phyloP scores from a whole-genome alignment of 2,888 invertebrate genomes.

The Gasteruption jaculator region DNA sequence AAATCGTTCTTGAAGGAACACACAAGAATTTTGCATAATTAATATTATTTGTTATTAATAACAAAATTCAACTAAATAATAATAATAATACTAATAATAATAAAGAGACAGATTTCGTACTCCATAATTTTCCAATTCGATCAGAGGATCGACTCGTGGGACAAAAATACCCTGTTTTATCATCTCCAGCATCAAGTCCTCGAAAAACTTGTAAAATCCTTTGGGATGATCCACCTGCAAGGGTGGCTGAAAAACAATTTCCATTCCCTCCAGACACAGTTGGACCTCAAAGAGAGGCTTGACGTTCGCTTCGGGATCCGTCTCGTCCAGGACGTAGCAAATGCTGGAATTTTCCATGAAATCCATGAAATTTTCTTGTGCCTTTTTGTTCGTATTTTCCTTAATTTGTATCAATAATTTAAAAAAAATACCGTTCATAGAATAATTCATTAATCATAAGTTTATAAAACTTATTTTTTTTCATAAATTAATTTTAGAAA shows the following conservation, averaged over 20 bases:
- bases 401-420: background rate
- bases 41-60: slow-evolving; percentile 5
- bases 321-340: slow-evolving; percentile 60
- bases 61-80: slow-evolving; percentile 11
- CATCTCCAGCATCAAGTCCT: slow-evolving; percentile 71
- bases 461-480: slow-evolving; percentile 4
- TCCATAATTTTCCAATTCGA: slow-evolving; percentile 37
- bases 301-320: slow-evolving; percentile 56
- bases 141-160: slow-evolving; percentile 54
- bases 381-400: background rate
- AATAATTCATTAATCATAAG: background rate
- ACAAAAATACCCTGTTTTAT: slow-evolving; percentile 71
- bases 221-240: slow-evolving; percentile 63
- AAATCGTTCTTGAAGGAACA: slow-evolving; percentile 41
- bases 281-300: slow-evolving; percentile 73
- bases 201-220: slow-evolving; percentile 66
- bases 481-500: background rate
- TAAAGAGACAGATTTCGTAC: slow-evolving; percentile 43
- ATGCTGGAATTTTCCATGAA: no score
- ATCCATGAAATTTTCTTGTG: background rate
- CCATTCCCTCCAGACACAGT: slow-evolving; percentile 69
- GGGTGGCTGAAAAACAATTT: slow-evolving; percentile 71
- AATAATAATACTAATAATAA: background rate
- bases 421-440: background rate
- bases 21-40: background rate